Evolutionary conservation across 2,113 vertebrate genomes (phyloP).

Genomic region (Aptenodytes patagonicus): DNA sequence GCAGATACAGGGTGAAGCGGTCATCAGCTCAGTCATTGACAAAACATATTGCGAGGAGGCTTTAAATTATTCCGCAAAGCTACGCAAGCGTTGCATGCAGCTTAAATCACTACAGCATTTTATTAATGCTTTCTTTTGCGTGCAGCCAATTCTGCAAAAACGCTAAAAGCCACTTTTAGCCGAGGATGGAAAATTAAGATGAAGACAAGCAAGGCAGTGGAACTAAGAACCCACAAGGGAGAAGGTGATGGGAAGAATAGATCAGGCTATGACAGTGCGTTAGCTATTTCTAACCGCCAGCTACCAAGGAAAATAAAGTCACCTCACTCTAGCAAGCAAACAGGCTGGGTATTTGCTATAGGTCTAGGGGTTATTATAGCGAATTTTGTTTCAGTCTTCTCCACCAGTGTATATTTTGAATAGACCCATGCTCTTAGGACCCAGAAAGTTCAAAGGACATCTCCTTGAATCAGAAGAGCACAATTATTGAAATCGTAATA

Average conservation of each 20-base stretch:
- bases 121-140: not conserved
- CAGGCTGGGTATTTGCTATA: not conserved
- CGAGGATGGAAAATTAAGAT: not conserved
- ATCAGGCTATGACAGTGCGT: rapidly evolving
- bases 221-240: not conserved
- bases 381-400: not conserved
- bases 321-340: not conserved
- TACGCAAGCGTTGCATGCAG: not conserved
- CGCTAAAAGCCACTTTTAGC: not conserved
- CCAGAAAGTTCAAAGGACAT: not conserved
- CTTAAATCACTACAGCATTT: not conserved
- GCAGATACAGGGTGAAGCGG: not conserved
- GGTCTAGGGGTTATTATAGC: not conserved
- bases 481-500: rapidly evolving
- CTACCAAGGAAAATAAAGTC: not conserved
- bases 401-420: not conserved
- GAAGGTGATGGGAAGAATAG: not conserved
- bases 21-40: not conserved
- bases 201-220: not conserved
- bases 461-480: not conserved
- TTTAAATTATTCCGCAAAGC: not conserved
- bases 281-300: not conserved
- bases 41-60: not conserved
- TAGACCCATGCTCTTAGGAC: not conserved
- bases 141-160: not conserved